Evolutionary conservation across 2,797 vertebrate species (phyloP), one percentile per base, ranked within the genome.

Genomic region (Fistularia tabacaria): DNA sequence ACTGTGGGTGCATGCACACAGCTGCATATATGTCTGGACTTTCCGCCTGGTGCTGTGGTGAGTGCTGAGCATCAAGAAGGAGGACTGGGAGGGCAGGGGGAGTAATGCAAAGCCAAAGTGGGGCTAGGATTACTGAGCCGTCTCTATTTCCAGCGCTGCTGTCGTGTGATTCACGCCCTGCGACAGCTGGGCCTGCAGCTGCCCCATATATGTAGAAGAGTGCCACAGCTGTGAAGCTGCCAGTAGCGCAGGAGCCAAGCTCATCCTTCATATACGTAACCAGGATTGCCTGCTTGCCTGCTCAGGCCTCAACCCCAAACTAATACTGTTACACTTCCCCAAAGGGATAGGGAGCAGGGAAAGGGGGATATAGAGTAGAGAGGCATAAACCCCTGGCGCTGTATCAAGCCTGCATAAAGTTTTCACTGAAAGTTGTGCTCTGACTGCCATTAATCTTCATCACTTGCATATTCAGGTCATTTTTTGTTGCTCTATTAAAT

Each of bases 181-280:
- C 85, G 93, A 94, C 94, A 96, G 94, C 94, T 97, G 94, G 93
- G 87, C 88, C 85, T 80, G 91, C 94, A 97, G 93, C 94, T 97
- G 94, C 93, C 93, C 93, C 85, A 87, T 93, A 91, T 90, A 92
- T 87, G 92, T 89, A 91, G 84, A 90, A 67, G 91, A 92, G 85
- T 76, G 57, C 85, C 93, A 95, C 94, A 96, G 94, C 94, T 96
- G 94, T 94, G 84, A 81, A 89, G 86, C 87, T 87, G 91, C 88
- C 92, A 91, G 91, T 85, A 93, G 90, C 89, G 72, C 89, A 87
- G 92, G 91, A 94, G 92, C 92, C 80, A 55, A 86, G 80, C 88
- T 90, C 67, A 87, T 89, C 90, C 92, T 88, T 92, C 88, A 91
- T 80, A 67, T 89, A 69, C 87, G 91, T 87, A 91, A 90, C 67